Conservation (phyloP, 2,888 invertebrate genomes). For the Acanthosepion esculentum region DNA sequence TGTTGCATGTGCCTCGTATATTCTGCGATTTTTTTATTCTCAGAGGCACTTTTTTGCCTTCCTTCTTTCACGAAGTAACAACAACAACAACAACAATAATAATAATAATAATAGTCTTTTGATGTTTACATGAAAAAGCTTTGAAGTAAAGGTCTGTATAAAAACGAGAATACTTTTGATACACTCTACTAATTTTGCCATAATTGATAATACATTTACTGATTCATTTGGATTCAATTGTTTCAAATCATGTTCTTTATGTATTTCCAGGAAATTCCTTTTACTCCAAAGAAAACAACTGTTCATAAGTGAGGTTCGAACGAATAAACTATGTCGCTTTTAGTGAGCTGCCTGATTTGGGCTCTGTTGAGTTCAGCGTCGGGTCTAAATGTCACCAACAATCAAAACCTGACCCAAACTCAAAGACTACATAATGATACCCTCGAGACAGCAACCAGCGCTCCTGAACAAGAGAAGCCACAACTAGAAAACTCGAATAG, state of each 20-base stretch:
- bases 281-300: not conserved
- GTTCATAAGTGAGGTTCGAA: not conserved
- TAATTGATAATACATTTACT: too few species aligned
- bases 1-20: too few species aligned
- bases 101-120: too few species aligned
- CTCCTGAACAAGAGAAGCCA: not conserved
- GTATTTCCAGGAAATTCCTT: not conserved
- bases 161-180: too few species aligned
- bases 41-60: too few species aligned
- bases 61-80: too few species aligned
- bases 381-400: not conserved
- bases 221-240: not conserved
- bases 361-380: not conserved
- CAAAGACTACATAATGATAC: not conserved
- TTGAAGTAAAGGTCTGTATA: too few species aligned
- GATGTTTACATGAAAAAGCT: too few species aligned
- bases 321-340: not conserved
- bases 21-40: too few species aligned
- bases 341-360: not conserved
- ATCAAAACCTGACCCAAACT: not conserved
- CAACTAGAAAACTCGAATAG: not conserved
- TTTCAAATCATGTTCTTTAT: not conserved
- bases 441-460: not conserved
- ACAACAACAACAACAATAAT: too few species aligned
- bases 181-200: not conserved